Evolutionary conservation across 1,140 invertebrate genomes (phyloP).

Genomic region (Aphidius ervi): DNA sequence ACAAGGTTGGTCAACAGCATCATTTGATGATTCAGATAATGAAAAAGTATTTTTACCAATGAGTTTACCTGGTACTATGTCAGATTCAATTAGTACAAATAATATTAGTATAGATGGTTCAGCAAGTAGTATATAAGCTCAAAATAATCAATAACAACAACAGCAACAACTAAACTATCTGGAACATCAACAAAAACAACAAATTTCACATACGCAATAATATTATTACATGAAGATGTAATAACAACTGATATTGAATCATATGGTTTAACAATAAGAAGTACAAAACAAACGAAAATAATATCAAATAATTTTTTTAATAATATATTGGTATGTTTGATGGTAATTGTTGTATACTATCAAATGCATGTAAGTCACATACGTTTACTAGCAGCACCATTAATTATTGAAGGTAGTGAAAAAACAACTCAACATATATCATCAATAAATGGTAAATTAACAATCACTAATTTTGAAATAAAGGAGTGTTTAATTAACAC

Average conservation of each 20-base stretch:
- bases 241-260: constrained; percentile 56
- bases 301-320: constrained; percentile 62
- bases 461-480: constrained; percentile 61
- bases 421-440: constrained; percentile 63
- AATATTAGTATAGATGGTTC: constrained; percentile 53
- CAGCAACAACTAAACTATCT: constrained; percentile 41
- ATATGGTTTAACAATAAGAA: constrained; percentile 53
- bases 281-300: constrained; percentile 62
- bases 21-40: constrained; percentile 38
- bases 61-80: constrained; percentile 46
- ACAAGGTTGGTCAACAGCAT: too few species aligned
- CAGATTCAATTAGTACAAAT: constrained; percentile 49
- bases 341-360: constrained; percentile 58
- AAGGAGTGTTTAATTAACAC: constrained; percentile 62
- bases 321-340: constrained; percentile 56
- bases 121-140: constrained; percentile 47
- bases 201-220: constrained; percentile 69
- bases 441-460: constrained; percentile 61
- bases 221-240: constrained; percentile 81
- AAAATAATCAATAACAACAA: constrained; percentile 48
- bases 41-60: constrained; percentile 72
- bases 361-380: constrained; percentile 74
- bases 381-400: constrained; percentile 67
- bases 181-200: too few species aligned
- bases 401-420: constrained; percentile 74